Base-by-base conservation (phyloP, 2,113 vertebrate species). In the Setophaga coronata region DNA sequence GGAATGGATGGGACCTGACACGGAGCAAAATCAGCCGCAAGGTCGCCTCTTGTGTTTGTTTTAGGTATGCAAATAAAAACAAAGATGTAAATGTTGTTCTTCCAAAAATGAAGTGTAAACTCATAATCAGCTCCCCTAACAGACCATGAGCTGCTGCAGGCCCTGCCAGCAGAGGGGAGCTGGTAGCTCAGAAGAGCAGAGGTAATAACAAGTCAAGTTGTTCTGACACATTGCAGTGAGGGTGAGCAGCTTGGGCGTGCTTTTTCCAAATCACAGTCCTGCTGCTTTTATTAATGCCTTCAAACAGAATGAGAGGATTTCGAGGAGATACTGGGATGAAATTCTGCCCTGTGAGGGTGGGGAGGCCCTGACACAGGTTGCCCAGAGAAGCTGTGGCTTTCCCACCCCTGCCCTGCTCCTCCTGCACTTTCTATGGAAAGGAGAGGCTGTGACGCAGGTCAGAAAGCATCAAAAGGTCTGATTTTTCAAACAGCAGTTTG, bases 291-390 rank as follows among this genome's bases (percentile, higher is more conserved):
- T 56, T 24, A 47, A 57, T 10, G 29, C 14, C 31, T 38, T n/a
- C 62, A 50, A 34, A 53, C 15, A 4, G 2, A 14, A 74, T 34
- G 57, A 33, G 47, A 25, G 9, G 12, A 14, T 18, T 76, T 42
- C 2, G 2, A 61, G 9, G n/a, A 12, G 29, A 26, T 54, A 1
- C 3, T 61, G 25, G n/a, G 70, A 54, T 2, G 0, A 34, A 48
- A 19, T 15, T 23, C 14, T 21, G 34, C 14, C 11, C 70, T 61
- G 21, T 4, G 67, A 65, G 31, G 34, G 13, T 29, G n/a, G 17
- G 7, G 2, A 67, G 15, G 38, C 7, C 11, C 31, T 58, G 67
- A 60, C 12, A 51, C 23, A 58, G 33, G 8, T 1, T 66, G 21
- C 21, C 15, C 77, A 45, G 28, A 38, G 61, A n/a, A 20, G 78